Conservation (phyloP, 2,797 vertebrate species). For the Coracias cyanogaster region DNA sequence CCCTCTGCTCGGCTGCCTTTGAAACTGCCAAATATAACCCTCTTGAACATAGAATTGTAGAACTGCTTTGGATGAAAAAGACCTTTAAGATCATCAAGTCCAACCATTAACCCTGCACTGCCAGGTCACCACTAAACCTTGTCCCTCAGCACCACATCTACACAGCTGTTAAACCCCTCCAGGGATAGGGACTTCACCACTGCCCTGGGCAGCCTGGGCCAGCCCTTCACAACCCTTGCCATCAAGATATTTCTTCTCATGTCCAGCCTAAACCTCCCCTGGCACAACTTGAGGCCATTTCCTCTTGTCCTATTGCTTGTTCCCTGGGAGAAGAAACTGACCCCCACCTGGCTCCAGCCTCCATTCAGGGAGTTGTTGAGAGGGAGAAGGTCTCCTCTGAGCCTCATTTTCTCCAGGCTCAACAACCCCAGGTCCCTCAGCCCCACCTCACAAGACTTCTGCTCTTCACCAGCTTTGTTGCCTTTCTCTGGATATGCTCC, state of each 20-base stretch:
- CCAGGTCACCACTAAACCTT: not conserved
- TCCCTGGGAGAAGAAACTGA: not conserved
- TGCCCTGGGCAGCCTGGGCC: not conserved
- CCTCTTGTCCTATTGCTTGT: not conserved
- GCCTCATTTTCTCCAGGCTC: not conserved
- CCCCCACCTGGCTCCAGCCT: not conserved
- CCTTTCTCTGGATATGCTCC: not conserved
- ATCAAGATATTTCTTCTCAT: not conserved
- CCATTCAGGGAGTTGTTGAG: not conserved
- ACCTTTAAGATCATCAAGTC: not conserved
- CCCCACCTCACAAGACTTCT: not conserved
- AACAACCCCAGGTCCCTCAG: not conserved
- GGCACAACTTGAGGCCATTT: not conserved
- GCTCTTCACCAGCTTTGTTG: not conserved
- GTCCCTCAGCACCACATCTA: not conserved
- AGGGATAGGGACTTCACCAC: not conserved
- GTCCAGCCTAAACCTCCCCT: not conserved
- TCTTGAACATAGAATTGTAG: not conserved
- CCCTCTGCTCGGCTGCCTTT: not conserved
- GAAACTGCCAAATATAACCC: conserved; percentile 30
- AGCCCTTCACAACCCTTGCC: not conserved
- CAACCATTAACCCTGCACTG: not conserved
- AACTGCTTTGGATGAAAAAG: not conserved
- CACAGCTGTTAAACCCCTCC: not conserved
- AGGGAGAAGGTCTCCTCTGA: not conserved